phyloP scores from a whole-genome alignment of 2,113 vertebrate genomes.

The Picathartes gymnocephalus region DNA sequence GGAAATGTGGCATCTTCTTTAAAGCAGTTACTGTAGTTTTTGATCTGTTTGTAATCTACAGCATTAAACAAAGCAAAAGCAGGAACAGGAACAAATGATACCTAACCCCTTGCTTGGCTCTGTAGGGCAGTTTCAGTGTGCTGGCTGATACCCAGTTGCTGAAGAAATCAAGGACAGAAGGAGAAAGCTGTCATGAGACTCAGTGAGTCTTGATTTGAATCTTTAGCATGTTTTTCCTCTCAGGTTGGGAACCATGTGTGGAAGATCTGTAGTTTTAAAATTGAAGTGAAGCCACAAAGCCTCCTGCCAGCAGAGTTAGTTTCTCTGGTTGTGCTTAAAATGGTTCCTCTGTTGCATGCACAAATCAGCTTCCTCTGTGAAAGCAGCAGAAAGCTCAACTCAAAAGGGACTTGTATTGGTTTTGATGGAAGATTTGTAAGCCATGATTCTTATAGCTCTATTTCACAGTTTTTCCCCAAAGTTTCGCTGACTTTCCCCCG shows the following conservation, averaged over 20 bases:
- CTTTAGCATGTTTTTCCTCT: not conserved
- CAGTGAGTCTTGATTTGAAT: not conserved
- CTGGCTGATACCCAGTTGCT: not conserved
- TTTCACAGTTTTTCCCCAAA: not conserved
- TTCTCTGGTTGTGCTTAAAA: slow-evolving; percentile 19
- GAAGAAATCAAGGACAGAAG: not conserved
- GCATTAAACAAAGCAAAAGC: not conserved
- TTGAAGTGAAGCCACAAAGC: not conserved
- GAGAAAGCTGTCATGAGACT: not conserved
- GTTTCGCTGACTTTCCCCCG: not conserved
- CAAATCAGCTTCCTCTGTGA: slow-evolving; percentile 33
- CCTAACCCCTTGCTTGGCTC: not conserved
- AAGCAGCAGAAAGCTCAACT: not conserved
- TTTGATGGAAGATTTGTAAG: not conserved
- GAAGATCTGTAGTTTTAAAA: not conserved
- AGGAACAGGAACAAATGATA: not conserved
- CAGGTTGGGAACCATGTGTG: not conserved
- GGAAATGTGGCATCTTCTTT: not conserved
- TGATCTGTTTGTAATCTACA: not conserved
- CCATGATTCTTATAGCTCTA: not conserved
- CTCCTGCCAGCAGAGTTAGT: not conserved
- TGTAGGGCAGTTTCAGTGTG: not conserved
- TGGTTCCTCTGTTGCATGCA: slow-evolving; percentile 29
- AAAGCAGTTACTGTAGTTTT: not conserved
- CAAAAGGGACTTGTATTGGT: not conserved